These are phyloP conservation scores for Druon quercuslanigerum DNA, from an alignment of 1,140 invertebrate genomes.

Conservation along the genomic window DNA sequence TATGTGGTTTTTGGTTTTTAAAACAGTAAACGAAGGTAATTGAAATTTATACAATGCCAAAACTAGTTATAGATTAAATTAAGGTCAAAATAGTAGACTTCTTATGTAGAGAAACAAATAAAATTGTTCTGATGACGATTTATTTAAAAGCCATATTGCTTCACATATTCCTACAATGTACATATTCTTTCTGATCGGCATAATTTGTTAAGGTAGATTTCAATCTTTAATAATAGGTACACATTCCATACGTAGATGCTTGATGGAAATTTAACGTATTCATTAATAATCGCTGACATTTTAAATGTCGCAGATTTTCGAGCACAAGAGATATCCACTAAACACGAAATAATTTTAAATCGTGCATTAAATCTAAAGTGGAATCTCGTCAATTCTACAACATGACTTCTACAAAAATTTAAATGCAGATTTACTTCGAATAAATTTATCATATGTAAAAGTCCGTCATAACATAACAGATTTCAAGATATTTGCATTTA, in stretches of 20 bases:
- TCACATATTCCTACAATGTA: slow-evolving; percentile 55
- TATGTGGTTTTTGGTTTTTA: too few species aligned
- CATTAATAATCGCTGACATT: not conserved
- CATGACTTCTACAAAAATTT: not conserved
- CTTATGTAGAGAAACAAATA: not conserved
- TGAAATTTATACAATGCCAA: too few species aligned
- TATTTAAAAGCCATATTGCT: slow-evolving; percentile 57
- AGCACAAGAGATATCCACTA: too few species aligned
- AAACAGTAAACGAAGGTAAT: too few species aligned
- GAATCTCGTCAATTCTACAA: not conserved
- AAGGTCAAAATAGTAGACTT: not conserved
- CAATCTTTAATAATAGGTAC: slow-evolving; percentile 1
- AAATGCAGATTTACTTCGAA: not conserved
- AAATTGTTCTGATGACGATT: slow-evolving; percentile 44
- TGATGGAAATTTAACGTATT: not conserved
- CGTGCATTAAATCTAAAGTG: too few species aligned
- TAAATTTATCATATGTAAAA: not conserved
- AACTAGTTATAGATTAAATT: not conserved
- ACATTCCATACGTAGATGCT: not conserved
- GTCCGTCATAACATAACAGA: not conserved
- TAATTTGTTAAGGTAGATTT: not conserved
- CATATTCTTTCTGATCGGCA: slow-evolving; percentile 47
- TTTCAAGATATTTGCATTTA: not conserved
- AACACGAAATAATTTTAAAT: too few species aligned
- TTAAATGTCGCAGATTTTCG: too few species aligned